Conservation (phyloP, 2,113 vertebrate genomes). For the Takifugu flavidus region DNA sequence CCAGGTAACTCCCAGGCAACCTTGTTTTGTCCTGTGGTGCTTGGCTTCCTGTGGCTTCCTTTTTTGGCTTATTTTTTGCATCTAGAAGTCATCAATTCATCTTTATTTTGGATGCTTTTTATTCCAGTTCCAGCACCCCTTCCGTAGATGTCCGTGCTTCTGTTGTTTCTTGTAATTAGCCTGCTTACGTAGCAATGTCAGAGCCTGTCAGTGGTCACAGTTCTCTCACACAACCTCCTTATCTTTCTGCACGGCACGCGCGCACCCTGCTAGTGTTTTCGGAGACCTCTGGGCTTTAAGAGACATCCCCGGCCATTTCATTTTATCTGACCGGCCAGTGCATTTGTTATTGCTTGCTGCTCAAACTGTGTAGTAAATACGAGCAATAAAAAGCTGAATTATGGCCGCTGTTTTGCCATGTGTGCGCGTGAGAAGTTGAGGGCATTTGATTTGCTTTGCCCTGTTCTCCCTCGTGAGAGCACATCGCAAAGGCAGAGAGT, state of each 20-base stretch:
- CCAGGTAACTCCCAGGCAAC: slow-evolving; percentile 80
- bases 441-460: slow-evolving; percentile 51
- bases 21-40: slow-evolving; percentile 60
- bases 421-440: slow-evolving; percentile 46
- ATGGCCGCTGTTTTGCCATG: slow-evolving; percentile 29
- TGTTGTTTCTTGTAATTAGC: slow-evolving; percentile 54
- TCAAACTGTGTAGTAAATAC: slow-evolving; percentile 57
- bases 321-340: slow-evolving; percentile 42
- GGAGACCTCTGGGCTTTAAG: slow-evolving; percentile 42
- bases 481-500: slow-evolving; percentile 37
- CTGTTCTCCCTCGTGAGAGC: slow-evolving; percentile 37
- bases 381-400: slow-evolving; percentile 58
- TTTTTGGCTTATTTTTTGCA: slow-evolving; percentile 55
- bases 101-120: slow-evolving; percentile 57
- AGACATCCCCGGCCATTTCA: slow-evolving; percentile 33
- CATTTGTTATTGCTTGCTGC: slow-evolving; percentile 59
- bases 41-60: slow-evolving; percentile 67
- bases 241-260: slow-evolving; percentile 23
- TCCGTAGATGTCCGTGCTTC: slow-evolving; percentile 37
- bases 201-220: slow-evolving; percentile 36
- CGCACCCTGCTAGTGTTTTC: slow-evolving; percentile 32
- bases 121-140: slow-evolving; percentile 11
- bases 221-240: slow-evolving; percentile 36
- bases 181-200: slow-evolving; percentile 31
- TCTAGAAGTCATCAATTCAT: slow-evolving; percentile 61